Evolutionary conservation across 2,797 vertebrate genomes (phyloP), one percentile per base, ranked within the genome.

Genomic region (Gastrophryne carolinensis): DNA sequence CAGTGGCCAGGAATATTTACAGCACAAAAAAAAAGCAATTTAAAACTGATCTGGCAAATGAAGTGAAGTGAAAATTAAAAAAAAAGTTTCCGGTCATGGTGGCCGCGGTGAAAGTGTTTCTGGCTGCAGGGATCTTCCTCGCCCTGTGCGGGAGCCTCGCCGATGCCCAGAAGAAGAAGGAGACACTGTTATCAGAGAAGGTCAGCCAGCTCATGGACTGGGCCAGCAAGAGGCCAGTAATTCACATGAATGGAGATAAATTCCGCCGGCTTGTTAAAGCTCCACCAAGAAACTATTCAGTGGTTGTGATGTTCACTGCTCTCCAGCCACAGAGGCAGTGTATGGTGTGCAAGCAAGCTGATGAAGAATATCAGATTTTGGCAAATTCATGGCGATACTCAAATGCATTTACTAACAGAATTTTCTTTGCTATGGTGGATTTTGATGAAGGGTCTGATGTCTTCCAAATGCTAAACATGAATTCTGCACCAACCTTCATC

Each of bases 301-400:
- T 98, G 80, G 81, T 99, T 57, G 94, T 98, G 84, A 98, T 99
- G 97, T 98, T 99, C 82, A 98, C 97, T 3, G 97, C 97, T 0
- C 93, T 99, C 49, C 96, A 99, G 86, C 89, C 95, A 17, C 97
- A 98, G 82, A 94, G 97, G 70, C 96, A 99, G 58, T 99, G 96
- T 84, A 92, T 90, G 0, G 96, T 99, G 54, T 98, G 97, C 94
- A 97, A 89, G 97, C 97, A 98, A 89, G 97, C 96, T 19, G 97
- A 98, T 82, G 97, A 99, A 81, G 97, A 99, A 81, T 98, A 94
- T 81, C 96, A 98, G 84, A 95, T 98, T 60, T 86, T 99, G 83
- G 97, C 97, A 24, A 98, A 98, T 75, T 98, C 97, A n/a, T 99
- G 97, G 97, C 89, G 96, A 39, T 99, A 96, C n/a, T 99, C 97